Evolutionary conservation across 2,888 invertebrate genomes (phyloP), one percentile per base, ranked within the genome.

Genomic region (Abrostola tripartita): DNA sequence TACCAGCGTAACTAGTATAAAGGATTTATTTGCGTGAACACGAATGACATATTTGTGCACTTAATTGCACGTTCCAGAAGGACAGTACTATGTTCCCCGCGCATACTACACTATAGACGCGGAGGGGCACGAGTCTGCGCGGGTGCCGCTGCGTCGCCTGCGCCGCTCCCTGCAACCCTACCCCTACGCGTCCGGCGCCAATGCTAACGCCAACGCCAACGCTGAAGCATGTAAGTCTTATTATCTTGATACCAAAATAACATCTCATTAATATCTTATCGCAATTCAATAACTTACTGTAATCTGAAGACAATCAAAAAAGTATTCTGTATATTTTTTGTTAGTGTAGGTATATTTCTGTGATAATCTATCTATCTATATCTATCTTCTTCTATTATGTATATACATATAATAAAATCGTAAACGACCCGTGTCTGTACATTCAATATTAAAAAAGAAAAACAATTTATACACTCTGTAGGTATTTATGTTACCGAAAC

Each of bases 61-160:
- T 72, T 61, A 41, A 59, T 52, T 66, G 67, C 65, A 61, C 66
- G 79, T 93, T 93, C 68, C 91, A 96, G 96, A 85, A 78, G 92
- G 95, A 36, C 95, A 95, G 76, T 95, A 94, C 85, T 96, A 95
- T 87, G 92, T 96, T 60, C 96, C 96, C 10, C 95, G 95, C 67
- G 94, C 95, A 6, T 95, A 95, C 86, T 96, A 95, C 88, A 90
- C 94, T 37, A 95, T 96, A 66, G 95, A 96, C 82, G 86, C 92
- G 12, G 90, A 93, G 59, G 96, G 96, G 0, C 95, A 95, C 78
- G 92, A 91, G 82, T 95, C 95, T 0, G 91, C 87, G 37, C 92
- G 92, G 11, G 91, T 95, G 63, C 91, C 93, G 6, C 85, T 95
- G 79, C 86, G 92, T 0, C 90, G 95, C 58, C 85, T 93, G 79